These are phyloP conservation scores for Agrotis puta DNA, from an alignment of 2,888 invertebrate genomes.

Conservation along the genomic window DNA sequence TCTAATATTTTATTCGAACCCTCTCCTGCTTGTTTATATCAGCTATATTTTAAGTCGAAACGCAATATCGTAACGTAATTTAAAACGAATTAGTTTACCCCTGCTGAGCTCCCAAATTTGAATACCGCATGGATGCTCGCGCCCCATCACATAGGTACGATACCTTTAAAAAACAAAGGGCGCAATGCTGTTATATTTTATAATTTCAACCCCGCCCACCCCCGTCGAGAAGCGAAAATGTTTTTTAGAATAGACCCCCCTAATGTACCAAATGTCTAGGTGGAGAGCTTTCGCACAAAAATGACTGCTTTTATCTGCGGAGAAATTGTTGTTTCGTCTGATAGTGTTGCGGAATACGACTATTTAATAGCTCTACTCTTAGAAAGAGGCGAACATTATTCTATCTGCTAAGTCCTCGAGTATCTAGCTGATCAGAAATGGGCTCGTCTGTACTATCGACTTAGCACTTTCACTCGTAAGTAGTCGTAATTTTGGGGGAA, in stretches of 20 bases:
- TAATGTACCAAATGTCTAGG: constrained; percentile 84
- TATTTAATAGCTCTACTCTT: constrained; percentile 60
- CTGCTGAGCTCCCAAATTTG: constrained; percentile 86
- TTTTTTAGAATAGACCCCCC: constrained; percentile 83
- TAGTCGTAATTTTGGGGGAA: constrained; percentile 26
- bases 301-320: constrained; percentile 79
- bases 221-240: constrained; percentile 75
- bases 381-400: constrained; percentile 45
- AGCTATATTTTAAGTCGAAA: constrained; percentile 86
- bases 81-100: constrained; percentile 90
- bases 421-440: constrained; percentile 35
- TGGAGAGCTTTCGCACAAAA: constrained; percentile 80
- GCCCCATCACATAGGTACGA: constrained; percentile 81
- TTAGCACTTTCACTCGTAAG: constrained; percentile 30
- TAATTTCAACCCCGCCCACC: constrained; percentile 80
- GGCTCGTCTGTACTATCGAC: constrained; percentile 13
- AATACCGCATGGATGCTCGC: constrained; percentile 85
- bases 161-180: constrained; percentile 88
- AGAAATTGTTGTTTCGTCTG: constrained; percentile 77
- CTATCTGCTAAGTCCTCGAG: constrained; percentile 30
- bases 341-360: constrained; percentile 76
- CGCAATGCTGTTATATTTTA: constrained; percentile 83
- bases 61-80: constrained; percentile 91
- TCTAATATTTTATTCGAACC: constrained; percentile 84
- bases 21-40: constrained; percentile 85